Percentiles rank a stretch among this genome's conserved stretches.
These are phyloP conservation scores for Gavia stellata DNA, from an alignment of 2,113 vertebrate species.

Conservation along the genomic window DNA sequence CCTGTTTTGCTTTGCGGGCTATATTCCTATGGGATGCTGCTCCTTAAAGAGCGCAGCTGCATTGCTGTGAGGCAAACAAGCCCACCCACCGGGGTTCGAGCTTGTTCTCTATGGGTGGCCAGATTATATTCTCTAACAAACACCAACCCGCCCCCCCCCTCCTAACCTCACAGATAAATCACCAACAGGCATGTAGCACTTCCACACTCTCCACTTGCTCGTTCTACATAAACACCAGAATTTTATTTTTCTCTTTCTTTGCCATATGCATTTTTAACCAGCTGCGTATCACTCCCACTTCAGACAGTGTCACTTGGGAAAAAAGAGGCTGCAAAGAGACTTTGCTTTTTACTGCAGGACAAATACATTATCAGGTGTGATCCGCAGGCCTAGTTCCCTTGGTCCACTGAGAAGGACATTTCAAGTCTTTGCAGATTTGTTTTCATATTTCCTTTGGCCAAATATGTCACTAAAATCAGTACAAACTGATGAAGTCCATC, in stretches of 20 bases:
- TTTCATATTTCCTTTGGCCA: not conserved
- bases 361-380: not conserved
- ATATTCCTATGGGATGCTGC: not conserved
- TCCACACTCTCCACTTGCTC: not conserved
- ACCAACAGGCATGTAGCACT: not conserved
- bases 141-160: too few species aligned
- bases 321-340: not conserved
- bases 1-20: not conserved
- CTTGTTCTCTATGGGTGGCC: constrained; percentile 32
- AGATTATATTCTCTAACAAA: not conserved
- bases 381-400: not conserved
- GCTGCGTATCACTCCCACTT: not conserved
- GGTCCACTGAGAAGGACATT: not conserved
- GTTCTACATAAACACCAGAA: not conserved
- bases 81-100: not conserved
- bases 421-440: not conserved
- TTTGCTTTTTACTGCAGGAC: not conserved
- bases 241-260: not conserved
- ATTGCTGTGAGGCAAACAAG: not conserved
- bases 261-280: not conserved
- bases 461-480: not conserved
- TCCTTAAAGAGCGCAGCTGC: constrained; percentile 30
- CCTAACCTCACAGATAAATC: not conserved
- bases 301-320: not conserved
- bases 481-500: not conserved